phyloP scores from a whole-genome alignment of 2,888 invertebrate species.

The Pasiphila rectangulata region DNA sequence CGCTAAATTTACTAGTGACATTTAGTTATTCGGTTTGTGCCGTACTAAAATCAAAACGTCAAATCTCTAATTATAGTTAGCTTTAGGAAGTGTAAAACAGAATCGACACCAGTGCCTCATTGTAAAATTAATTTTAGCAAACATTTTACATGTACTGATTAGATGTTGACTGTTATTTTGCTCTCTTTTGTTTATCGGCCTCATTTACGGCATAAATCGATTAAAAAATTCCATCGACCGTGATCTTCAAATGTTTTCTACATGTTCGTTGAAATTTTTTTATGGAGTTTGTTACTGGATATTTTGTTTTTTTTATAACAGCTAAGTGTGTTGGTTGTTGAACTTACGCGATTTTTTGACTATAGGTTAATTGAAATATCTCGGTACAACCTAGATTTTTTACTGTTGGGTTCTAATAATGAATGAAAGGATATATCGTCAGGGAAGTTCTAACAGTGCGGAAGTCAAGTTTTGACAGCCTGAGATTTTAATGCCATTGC shows the following conservation, averaged over 20 bases:
- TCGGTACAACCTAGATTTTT: no score
- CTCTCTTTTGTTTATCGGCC: conserved; percentile 33
- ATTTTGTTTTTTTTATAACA: conserved; percentile 5
- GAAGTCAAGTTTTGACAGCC: no score
- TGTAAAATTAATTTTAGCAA: conserved; percentile 16
- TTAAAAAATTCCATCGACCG: conserved; percentile 17
- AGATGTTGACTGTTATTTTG: conserved; percentile 22
- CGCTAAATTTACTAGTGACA: no score
- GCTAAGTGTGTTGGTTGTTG: not conserved
- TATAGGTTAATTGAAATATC: not conserved
- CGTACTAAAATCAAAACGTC: no score
- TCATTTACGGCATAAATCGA: conserved; percentile 23
- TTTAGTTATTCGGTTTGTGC: no score
- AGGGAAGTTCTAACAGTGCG: no score
- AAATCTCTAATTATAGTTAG: no score
- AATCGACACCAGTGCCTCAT: no score
- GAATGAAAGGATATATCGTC: no score
- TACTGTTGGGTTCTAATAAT: no score
- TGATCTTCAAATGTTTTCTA: conserved; percentile 13
- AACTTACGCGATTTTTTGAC: not conserved
- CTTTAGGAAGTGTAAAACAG: no score
- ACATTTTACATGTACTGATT: conserved; percentile 22
- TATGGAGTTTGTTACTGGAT: conserved; percentile 10
- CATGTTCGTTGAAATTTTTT: conserved; percentile 8
- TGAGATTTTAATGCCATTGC: no score